A percentile compares a stretch with the other conserved stretches of the same genome.
phyloP scores from a whole-genome alignment of 2,113 vertebrate species.

The Thinocorus orbignyianus region DNA sequence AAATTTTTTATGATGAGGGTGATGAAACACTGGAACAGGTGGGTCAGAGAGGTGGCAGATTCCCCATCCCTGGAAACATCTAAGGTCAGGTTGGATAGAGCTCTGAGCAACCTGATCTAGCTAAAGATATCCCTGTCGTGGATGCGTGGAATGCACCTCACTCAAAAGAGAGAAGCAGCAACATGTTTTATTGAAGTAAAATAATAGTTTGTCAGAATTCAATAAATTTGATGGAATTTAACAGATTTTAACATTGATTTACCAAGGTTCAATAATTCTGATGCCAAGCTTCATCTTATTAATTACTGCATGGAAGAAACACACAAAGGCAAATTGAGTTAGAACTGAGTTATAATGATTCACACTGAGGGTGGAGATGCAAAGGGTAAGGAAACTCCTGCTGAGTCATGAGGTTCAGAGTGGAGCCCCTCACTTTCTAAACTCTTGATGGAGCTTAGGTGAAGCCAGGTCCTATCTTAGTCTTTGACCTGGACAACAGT shows the following conservation, averaged over 20 bases:
- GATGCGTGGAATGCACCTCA: not conserved
- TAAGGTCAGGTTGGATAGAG: not conserved
- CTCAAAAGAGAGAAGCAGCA: not conserved
- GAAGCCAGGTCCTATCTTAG: not conserved
- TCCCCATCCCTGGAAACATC: not conserved
- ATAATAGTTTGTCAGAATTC: not conserved
- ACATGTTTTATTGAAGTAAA: not conserved
- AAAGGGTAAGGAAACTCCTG: not conserved
- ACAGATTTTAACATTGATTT: not conserved
- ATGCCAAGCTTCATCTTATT: not conserved
- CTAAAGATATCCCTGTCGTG: not conserved
- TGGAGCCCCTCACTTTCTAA: not conserved
- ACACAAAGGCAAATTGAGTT: not conserved
- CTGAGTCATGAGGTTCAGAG: not conserved
- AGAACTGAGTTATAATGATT: not conserved
- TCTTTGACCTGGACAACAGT: not conserved
- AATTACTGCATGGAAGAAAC: not conserved
- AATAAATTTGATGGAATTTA: not conserved
- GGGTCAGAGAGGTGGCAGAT: not conserved
- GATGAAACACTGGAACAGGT: not conserved
- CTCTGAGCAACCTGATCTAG: not conserved
- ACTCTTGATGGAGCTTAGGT: not conserved
- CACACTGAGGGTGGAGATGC: not conserved
- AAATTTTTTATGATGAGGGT: not conserved
- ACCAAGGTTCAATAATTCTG: not conserved